Evolutionary conservation across 2,113 vertebrate species (phyloP), one percentile per base, ranked within the genome.

Genomic region (Microcebus griseorufus): DNA sequence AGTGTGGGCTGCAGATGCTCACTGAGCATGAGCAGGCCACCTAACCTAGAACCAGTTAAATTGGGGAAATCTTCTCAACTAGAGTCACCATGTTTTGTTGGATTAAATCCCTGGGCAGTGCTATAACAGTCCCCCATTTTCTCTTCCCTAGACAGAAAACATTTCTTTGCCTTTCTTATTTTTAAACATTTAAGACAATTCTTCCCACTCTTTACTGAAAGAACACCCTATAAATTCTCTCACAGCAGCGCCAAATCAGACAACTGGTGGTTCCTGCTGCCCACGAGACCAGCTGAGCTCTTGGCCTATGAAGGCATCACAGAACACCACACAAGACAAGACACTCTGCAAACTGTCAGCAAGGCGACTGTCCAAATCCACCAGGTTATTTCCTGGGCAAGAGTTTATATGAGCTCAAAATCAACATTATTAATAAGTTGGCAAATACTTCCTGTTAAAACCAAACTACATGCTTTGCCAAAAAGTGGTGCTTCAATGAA

Each of bases 111-210:
- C 45, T 14, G 10, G 60, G 11, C 37, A 80, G 4, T 45, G 25
- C 90, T 88, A 27, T 2, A 16, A 9, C 48, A 67, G 25, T 34
- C 25, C 7, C 20, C 32, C 22, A 81, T 45, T 60, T 37, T 93
- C 6, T 80, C 34, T 81, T 70, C 37, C 72, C 11, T 93, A 51
- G 9, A 25, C 5, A 90, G 42, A 89, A 92, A 92, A 37, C 2
- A 78, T 48, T 82, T 58, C 27, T 83, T 78, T 87, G 51, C 73
- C 13, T 87, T 86, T 60, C 29, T 75, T 39, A 39, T 51, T 62
- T 76, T 94, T 64, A 58, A 94, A 86, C 9, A 81, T 53, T 76
- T 69, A 81, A 92, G 22, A 92, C 82, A 82, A 65, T 9, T 32
- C 32, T 48, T 78, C 48, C 55, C 29, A 39, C 1, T 88, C 53